Conservation (phyloP, 2,113 vertebrate genomes). For the Xiphorhynchus elegans region DNA sequence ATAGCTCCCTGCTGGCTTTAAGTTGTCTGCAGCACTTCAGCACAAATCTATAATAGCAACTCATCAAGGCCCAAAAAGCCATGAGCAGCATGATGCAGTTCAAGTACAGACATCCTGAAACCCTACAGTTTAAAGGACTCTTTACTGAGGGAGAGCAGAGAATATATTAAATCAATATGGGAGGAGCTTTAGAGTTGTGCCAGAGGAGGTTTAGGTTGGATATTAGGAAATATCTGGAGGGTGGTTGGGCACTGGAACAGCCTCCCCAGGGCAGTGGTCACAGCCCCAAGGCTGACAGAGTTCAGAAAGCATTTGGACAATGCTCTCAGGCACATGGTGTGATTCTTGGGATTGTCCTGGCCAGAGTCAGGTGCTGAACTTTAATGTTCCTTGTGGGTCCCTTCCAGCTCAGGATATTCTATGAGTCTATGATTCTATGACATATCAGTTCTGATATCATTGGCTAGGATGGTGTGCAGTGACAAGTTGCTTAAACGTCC, state of each 20-base stretch:
- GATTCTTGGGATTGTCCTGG: too few species aligned
- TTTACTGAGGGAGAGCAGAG: background rate
- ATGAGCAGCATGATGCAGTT: background rate
- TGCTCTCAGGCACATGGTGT: rapidly evolving
- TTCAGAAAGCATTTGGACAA: background rate
- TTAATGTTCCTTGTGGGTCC: background rate
- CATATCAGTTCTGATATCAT: background rate
- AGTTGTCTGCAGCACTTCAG: rapidly evolving
- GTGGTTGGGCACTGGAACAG: background rate
- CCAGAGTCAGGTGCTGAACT: background rate
- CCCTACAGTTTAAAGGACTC: background rate
- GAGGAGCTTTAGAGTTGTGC: background rate
- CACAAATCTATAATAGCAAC: background rate
- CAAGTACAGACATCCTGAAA: background rate
- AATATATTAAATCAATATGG: background rate
- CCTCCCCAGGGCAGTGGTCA: too few species aligned
- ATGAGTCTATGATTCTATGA: background rate
- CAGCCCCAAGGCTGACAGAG: background rate
- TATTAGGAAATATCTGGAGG: background rate
- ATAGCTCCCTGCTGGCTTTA: background rate
- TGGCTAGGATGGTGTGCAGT: too few species aligned
- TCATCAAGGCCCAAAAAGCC: background rate
- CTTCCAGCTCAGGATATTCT: background rate
- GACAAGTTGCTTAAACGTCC: background rate
- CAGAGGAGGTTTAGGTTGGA: background rate